Evolutionary conservation across 2,888 invertebrate species (phyloP), one percentile per base, ranked within the genome.

Genomic region (Bombylius discolor): DNA sequence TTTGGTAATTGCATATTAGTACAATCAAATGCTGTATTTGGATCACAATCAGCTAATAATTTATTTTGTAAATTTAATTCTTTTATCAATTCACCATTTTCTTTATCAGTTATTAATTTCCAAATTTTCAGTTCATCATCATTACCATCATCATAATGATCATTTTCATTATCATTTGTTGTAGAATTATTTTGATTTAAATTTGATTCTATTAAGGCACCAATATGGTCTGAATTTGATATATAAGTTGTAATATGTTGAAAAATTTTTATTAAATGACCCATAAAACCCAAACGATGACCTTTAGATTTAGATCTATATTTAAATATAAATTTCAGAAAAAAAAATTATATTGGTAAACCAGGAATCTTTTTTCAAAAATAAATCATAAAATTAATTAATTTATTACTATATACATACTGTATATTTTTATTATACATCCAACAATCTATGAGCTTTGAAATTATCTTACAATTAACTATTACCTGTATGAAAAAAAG

Each of bases 391-490:
- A 23, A 23, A 23, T 23, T 23, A 23, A 23, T 23, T 2, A 23
- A 23, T 23, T 5, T 48, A 45, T 49, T 52, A 46, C 47, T 49
- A 57, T 14, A 11, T 49, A 57, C 55, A 53, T 76, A 90, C 90
- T 86, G 84, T 70, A 81, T 80, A 64, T 79, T 78, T 64, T 85
- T 83, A 73, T 90, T 90, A 62, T 84, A 82, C 66, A 87, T 83
- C 82, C 87, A 94, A 53, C 84, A 86, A 63, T 87, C 85, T 70
- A 93, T 78, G 66, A 94, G 81, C 71, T 85, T 82, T 64, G 86
- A 82, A 63, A 91, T 76, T 70, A 94, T 77, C 66, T 84, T 84
- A 75, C 89, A 89, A 69, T 91, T 84, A 65, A 81, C 75, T 71
- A 90, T 79, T 68, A 90, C 78, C 89, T 91, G 76, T 5, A 60